Base-by-base conservation (phyloP, 2,888 invertebrate species). In the Agonum fuliginosum region DNA sequence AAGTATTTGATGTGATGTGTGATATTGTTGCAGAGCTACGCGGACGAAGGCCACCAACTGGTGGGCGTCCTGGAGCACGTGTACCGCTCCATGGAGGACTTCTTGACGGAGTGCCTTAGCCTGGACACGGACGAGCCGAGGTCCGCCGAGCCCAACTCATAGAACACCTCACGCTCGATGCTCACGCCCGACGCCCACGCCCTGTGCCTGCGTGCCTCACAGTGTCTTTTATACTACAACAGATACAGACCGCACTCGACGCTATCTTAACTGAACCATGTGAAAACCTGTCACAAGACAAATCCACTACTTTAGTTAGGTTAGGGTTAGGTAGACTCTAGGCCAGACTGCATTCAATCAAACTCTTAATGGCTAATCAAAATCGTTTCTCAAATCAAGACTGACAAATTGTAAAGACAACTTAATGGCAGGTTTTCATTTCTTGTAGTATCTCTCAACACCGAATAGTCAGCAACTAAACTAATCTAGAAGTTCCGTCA, bases 71-170 rank as follows among this genome's bases (percentile, higher is more conserved):
- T 95, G 83, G 95, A 95, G 86, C 97, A 97, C 89, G 93, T 96
- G 82, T 97, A 97, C 88, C 91, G 94, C 84, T 96, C 96, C 82
- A 96, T 97, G 95, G 97, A 97, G 89, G 94, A 96, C 88, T 97
- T 93, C 89, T 92, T 97, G 87, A 91, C 94, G 86, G 93, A 95
- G 90, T 96, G 96, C 91, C 93, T 95, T 89, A 94, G 93, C 87
- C 91, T 96, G 87, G 95, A 95, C 88, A 92, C 93, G 78, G 93
- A 93, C 85, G 92, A 93, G 85, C 90, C 90, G 81, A 91, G 91
- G 86, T 89, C 91, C 80, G 91, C 91, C 81, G 88, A 89, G 73
- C 89, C 90, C 78, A 89, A 89, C 84, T 81, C 83, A 81, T 83
- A 82, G 82, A 81, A 81, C 80, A 80, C 80, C 71, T 43, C 62